Base-by-base conservation (phyloP, 1,140 invertebrate species). In the Dysdera silvatica region DNA sequence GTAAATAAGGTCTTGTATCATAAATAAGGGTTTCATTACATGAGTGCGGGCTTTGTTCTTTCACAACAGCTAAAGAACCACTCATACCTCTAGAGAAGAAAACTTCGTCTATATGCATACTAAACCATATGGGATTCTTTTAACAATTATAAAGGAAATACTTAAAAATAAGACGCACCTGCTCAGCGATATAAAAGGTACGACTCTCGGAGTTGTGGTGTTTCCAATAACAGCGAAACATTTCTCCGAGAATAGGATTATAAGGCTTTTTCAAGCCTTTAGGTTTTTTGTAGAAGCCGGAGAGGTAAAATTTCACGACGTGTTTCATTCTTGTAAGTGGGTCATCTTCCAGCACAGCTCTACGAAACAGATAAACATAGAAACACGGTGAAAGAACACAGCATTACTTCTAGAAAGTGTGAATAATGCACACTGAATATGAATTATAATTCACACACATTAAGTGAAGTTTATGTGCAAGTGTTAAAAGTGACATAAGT, bases 191-290 rank as follows among this genome's bases (percentile, higher is more conserved):
- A 73, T 95, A 96, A 74, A 91, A 96, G 3, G 93, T 96, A 53
- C 88, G 83, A 41, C 86, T 89, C 47, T 86, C 85, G 70, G 86
- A 87, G 58, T 76, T 70, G 2, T 83, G 81, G 79, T 95, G 88
- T 67, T 85, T 78, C 91, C 91, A 95, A 74, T 85, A 92, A 71
- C 92, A 95, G 0, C 92, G 82, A 76, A 93, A 95, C 1, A 84
- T 87, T 80, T 95, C 92, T 0, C 92, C 93, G 33, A 95, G 78
- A 45, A 95, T 88, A 1, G 92, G 91, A 81, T 95, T 96, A 73
- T 95, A 96, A 1, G 93, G 93, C 74, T 96, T 96, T 76, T 95
- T 95, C n/a, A 95, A 78, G 37, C 72, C 92, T 84, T 81, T 93
- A 79, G 72, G 91, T 84, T 82, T 95, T 85, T 80, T 94, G 83